Conservation (phyloP, 2,113 vertebrate species). For the Psilopsiagon aymara region DNA sequence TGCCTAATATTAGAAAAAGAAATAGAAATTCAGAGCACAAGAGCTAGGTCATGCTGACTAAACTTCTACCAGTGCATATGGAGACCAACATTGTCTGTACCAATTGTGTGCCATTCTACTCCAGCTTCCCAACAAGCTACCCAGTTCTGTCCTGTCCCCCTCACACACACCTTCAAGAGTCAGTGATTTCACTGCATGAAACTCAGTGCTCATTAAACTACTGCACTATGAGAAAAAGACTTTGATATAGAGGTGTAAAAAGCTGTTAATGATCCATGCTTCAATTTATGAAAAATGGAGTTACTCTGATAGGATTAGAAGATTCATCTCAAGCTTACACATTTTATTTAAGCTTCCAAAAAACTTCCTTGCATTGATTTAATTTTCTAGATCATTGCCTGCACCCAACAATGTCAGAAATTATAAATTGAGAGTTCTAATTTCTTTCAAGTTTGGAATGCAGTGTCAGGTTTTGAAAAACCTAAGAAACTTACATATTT, state of each 20-base stretch:
- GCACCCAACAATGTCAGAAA: conserved; percentile 23
- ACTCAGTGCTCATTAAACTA: not conserved
- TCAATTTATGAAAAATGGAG: not conserved
- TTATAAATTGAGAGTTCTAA: not conserved
- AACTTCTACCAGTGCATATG: not conserved
- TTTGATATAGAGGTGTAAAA: not conserved
- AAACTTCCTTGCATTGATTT: conserved; percentile 23
- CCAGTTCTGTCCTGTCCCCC: not conserved
- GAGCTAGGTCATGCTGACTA: not conserved
- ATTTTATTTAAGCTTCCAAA: conserved; percentile 25
- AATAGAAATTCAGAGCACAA: not conserved
- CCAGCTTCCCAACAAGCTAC: not conserved
- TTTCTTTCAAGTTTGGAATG: conserved; percentile 24
- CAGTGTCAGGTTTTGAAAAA: not conserved
- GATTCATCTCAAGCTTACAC: not conserved
- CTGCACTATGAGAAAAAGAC: not conserved
- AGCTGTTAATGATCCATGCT: not conserved
- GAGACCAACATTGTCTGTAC: not conserved
- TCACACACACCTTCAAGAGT: not conserved
- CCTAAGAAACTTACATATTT: not conserved
- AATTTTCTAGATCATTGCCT: conserved; percentile 49
- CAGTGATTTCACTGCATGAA: not conserved
- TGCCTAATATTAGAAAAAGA: not conserved
- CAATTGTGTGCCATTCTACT: not conserved
- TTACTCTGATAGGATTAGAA: conserved; percentile 60